Conservation (phyloP, 1,140 invertebrate genomes). For the Hyles vespertilio region DNA sequence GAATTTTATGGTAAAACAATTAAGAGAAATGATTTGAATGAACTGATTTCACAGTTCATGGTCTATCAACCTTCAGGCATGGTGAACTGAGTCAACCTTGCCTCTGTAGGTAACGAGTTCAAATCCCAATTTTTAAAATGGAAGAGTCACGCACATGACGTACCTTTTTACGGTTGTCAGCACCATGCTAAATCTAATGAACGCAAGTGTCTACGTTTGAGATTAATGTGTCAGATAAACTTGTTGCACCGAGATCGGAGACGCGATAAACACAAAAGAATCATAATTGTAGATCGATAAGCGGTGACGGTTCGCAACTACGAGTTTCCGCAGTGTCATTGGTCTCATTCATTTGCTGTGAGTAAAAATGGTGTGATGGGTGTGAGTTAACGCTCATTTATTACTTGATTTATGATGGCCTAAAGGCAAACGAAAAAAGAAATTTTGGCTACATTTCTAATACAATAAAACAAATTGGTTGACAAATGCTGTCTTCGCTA, state of each 20-base stretch:
- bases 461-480: too few relatives aligned
- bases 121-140: slow-evolving; percentile 43
- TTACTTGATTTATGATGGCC: too few relatives aligned
- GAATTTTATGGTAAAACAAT: too few relatives aligned
- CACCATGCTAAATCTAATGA: slow-evolving; percentile 44
- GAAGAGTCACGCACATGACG: slow-evolving; percentile 45
- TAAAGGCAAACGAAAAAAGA: too few relatives aligned
- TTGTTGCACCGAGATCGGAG: slow-evolving; percentile 14
- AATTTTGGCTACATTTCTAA: too few relatives aligned
- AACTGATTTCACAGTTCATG: neutral
- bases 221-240: slow-evolving; percentile 40
- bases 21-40: neutral
- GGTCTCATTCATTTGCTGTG: too few relatives aligned
- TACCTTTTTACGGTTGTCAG: slow-evolving; percentile 41
- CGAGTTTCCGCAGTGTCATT: too few relatives aligned
- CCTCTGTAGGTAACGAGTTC: slow-evolving; percentile 33
- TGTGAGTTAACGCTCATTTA: too few relatives aligned
- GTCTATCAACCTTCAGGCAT: neutral
- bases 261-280: slow-evolving; percentile 13
- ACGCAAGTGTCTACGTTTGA: slow-evolving; percentile 36
- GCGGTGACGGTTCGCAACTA: neutral
- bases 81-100: slow-evolving; percentile 34
- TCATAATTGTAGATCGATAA: slow-evolving; percentile 14
- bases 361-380: too few relatives aligned
- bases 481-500: too few relatives aligned